Conservation (phyloP, 2,888 invertebrate species). For the Agrochola circellaris region DNA sequence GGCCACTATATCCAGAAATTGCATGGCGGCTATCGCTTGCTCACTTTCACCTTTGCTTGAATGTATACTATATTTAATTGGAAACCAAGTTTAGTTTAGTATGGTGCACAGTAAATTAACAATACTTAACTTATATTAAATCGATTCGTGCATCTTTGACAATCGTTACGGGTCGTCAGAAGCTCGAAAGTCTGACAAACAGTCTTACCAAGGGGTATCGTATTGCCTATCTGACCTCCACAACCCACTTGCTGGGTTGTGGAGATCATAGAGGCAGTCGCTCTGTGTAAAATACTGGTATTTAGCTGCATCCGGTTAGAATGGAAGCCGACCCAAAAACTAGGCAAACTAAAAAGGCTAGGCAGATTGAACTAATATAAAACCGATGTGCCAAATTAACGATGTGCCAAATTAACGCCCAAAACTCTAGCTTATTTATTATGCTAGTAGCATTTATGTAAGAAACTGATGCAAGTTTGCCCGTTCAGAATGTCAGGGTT, state of each 20-base stretch:
- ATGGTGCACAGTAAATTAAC: background rate
- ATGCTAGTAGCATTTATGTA: background rate
- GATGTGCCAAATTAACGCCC: background rate
- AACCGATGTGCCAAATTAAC: background rate
- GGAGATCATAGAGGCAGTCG: too few relatives aligned
- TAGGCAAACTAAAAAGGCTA: too few relatives aligned
- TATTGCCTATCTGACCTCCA: too few relatives aligned
- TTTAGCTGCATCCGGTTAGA: too few relatives aligned
- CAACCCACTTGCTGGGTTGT: too few relatives aligned
- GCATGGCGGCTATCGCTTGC: constrained; percentile 97
- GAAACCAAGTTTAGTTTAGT: background rate
- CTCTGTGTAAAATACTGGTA: too few relatives aligned
- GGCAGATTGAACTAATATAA: background rate
- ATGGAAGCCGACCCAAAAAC: too few relatives aligned
- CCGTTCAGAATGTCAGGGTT: background rate
- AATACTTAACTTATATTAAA: background rate
- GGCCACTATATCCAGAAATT: constrained; percentile 97
- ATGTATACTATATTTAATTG: constrained; percentile 16
- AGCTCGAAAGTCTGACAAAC: too few relatives aligned
- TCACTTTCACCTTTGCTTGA: constrained; percentile 91
- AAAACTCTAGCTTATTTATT: background rate
- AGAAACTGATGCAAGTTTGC: background rate
- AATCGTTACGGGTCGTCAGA: too few relatives aligned
- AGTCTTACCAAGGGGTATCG: too few relatives aligned
- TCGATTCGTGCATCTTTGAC: too few relatives aligned